Conservation (phyloP, 2,888 invertebrate genomes). For the Glyphotaelius pellucidus region DNA sequence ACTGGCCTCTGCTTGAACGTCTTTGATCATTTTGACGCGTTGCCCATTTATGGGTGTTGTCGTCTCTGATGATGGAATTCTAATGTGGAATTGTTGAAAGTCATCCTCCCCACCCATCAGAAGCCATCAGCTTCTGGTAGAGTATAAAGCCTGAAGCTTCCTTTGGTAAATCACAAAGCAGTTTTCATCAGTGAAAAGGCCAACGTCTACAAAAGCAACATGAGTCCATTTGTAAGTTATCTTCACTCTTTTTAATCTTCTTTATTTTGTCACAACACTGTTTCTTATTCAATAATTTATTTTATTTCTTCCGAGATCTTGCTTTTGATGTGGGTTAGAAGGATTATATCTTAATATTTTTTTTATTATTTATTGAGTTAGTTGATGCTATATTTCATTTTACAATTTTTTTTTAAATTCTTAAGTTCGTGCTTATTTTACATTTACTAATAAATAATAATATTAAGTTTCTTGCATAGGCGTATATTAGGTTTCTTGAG, state of each 20-base stretch:
- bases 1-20: not conserved
- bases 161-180: constrained; percentile 47
- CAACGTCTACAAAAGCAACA: constrained; percentile 22
- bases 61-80: not conserved
- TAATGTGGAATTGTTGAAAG: not conserved
- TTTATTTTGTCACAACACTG: not conserved
- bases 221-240: constrained; percentile 53
- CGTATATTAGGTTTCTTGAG: too few species aligned
- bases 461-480: too few species aligned
- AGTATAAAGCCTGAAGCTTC: constrained; percentile 43
- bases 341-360: too few species aligned
- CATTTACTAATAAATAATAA: too few species aligned
- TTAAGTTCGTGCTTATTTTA: too few species aligned
- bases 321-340: too few species aligned
- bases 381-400: too few species aligned
- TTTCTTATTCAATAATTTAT: too few species aligned
- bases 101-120: constrained; percentile 12
- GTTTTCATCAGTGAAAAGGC: constrained; percentile 62
- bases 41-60: not conserved
- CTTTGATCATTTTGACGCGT: not conserved
- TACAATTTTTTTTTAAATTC: too few species aligned
- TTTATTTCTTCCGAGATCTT: too few species aligned
- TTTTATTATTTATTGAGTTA: too few species aligned
- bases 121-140: not conserved
- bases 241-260: not conserved